A percentile compares a stretch with the other conserved stretches of the same genome.
These are phyloP conservation scores for Himalopsyche phryganea DNA, from an alignment of 1,140 invertebrate genomes.

Conservation along the genomic window DNA sequence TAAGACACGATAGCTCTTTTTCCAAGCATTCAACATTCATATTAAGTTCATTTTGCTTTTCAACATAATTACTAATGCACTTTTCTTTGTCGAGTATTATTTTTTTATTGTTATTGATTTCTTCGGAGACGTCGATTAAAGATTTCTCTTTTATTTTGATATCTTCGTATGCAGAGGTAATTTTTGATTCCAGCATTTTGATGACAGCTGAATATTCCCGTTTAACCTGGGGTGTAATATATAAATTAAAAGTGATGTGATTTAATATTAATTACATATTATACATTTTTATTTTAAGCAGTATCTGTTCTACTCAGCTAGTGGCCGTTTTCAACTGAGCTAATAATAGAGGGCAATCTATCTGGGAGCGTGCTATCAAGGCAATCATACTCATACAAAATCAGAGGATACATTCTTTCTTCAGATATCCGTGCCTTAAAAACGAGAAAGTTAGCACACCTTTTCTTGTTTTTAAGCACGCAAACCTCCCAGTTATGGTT, in stretches of 20 bases:
- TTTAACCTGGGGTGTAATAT: conserved; percentile 36
- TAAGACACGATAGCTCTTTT: conserved; percentile 32
- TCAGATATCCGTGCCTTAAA: not conserved
- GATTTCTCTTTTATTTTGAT: conserved; percentile 41
- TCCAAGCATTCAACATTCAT: conserved; percentile 36
- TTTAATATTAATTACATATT: too few species aligned
- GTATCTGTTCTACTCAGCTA: too few species aligned
- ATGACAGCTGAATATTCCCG: conserved; percentile 47
- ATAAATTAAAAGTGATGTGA: not conserved
- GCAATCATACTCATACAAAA: too few species aligned
- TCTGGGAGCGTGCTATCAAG: too few species aligned
- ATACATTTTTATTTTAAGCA: too few species aligned
- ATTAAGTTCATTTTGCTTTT: conserved; percentile 36
- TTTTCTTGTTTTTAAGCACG: too few species aligned
- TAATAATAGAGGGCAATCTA: not conserved
- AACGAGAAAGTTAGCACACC: too few species aligned
- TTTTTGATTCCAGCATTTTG: conserved; percentile 42
- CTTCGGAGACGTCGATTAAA: conserved; percentile 39
- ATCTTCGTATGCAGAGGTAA: conserved; percentile 42
- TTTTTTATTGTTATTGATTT: conserved; percentile 35
- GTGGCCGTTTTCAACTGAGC: not conserved
- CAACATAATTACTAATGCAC: conserved; percentile 32
- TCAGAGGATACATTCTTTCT: too few species aligned
- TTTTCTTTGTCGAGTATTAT: conserved; percentile 38
- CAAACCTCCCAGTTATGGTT: too few species aligned